These are phyloP conservation scores for Scrobipalpa atriplicella DNA, from an alignment of 2,888 invertebrate species.

Conservation along the genomic window DNA sequence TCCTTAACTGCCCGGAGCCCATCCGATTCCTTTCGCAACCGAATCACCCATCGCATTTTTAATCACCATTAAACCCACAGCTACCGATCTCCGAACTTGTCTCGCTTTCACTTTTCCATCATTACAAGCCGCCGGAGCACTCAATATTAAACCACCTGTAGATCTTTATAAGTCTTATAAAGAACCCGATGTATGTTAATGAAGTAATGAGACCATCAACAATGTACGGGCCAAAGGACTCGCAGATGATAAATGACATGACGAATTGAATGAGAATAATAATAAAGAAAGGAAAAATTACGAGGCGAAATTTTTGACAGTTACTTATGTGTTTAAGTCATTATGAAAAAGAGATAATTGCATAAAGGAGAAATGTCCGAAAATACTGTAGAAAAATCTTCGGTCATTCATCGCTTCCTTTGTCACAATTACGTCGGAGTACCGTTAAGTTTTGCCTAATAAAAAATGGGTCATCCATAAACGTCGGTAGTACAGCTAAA, in stretches of 20 bases:
- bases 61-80: constrained; percentile 66
- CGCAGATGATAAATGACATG: constrained; percentile 23
- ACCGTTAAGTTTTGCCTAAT: neutral
- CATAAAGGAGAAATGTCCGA: constrained; percentile 6
- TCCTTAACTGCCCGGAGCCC: constrained; percentile 4
- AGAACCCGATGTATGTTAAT: constrained; percentile 28
- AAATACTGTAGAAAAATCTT: neutral
- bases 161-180: constrained; percentile 40
- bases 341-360: constrained; percentile 20
- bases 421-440: neutral
- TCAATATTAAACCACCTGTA: constrained; percentile 31
- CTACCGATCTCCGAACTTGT: constrained; percentile 65
- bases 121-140: constrained; percentile 51
- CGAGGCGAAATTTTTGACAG: constrained; percentile 27
- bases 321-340: constrained; percentile 25
- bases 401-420: neutral
- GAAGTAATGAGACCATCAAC: constrained; percentile 23
- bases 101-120: constrained; percentile 74
- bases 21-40: constrained; percentile 41
- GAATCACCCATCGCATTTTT: constrained; percentile 41
- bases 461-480: constrained; percentile 9
- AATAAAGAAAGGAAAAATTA: constrained; percentile 24
- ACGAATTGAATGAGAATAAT: constrained; percentile 23
- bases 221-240: constrained; percentile 17
- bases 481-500: constrained; percentile 5